Evolutionary conservation across 2,113 vertebrate genomes (phyloP).

Genomic region (Datnioides undecimradiatus): DNA sequence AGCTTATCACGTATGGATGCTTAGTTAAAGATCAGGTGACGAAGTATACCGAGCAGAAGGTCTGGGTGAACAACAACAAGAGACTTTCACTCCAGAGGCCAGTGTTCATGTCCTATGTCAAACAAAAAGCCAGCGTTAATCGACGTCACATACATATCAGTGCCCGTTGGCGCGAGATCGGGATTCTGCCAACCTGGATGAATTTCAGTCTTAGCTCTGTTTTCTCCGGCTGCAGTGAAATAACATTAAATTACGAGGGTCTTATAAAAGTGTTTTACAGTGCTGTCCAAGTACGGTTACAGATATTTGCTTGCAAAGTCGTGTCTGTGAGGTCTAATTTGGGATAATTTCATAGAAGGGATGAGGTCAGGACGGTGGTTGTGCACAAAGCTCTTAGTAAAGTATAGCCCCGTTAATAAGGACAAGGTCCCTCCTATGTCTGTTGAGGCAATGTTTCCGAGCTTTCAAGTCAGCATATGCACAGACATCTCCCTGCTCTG

Average conservation of each 20-base stretch:
- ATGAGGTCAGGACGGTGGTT: not conserved
- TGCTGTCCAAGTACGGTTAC: not conserved
- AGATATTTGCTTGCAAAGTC: constrained; percentile 6
- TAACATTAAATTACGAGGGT: not conserved
- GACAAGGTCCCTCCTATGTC: not conserved
- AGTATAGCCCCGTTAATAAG: not conserved
- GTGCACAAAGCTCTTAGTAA: not conserved
- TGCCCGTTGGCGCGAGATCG: constrained; percentile 9
- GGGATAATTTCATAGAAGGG: not conserved
- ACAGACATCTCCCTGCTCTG: not conserved
- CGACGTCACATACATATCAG: no score
- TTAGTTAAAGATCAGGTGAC: no score
- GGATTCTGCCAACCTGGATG: constrained; percentile 19
- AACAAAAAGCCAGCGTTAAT: no score
- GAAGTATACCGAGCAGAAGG: no score
- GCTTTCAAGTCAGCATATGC: constrained; percentile 1
- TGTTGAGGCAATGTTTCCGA: not conserved
- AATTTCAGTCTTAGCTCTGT: constrained; percentile 15
- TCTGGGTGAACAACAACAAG: no score
- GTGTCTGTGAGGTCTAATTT: not conserved
- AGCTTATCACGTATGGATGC: no score
- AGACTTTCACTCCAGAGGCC: no score
- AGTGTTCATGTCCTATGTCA: no score
- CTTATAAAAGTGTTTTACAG: not conserved
- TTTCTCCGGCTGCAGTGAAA: not conserved